Conservation (phyloP, 2,113 vertebrate genomes). For the Grammomys dolichurus region DNA sequence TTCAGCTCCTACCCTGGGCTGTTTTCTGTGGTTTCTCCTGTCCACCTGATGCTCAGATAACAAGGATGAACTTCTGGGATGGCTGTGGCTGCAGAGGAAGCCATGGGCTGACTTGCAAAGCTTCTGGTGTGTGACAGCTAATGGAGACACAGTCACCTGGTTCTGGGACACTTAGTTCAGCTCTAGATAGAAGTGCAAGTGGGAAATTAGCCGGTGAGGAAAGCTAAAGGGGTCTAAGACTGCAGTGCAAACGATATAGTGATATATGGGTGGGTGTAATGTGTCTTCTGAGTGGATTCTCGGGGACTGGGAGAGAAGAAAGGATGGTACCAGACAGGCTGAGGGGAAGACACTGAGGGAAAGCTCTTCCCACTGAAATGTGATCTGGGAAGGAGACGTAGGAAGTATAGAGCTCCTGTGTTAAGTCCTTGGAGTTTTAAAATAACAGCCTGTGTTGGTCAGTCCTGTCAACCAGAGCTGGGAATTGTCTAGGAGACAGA, state of each 20-base stretch:
- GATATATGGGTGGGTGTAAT: rapidly evolving
- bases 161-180: conserved; percentile 10
- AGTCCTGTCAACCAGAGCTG: not conserved
- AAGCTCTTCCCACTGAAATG: not conserved
- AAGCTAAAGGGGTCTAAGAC: not conserved
- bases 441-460: not conserved
- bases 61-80: not conserved
- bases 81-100: not conserved
- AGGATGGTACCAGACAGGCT: not conserved
- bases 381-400: too few species aligned
- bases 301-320: too few species aligned
- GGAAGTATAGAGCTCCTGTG: not conserved
- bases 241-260: not conserved
- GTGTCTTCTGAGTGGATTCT: not conserved
- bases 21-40: not conserved
- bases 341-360: too few species aligned
- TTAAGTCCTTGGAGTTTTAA: not conserved
- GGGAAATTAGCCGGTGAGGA: not conserved
- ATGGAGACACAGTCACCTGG: not conserved
- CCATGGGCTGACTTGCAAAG: not conserved
- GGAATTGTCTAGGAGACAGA: not conserved
- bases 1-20: too few species aligned
- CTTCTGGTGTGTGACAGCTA: not conserved
- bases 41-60: not conserved
- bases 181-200: not conserved